Conservation (phyloP, 2,113 vertebrate genomes). For the Conger conger region DNA sequence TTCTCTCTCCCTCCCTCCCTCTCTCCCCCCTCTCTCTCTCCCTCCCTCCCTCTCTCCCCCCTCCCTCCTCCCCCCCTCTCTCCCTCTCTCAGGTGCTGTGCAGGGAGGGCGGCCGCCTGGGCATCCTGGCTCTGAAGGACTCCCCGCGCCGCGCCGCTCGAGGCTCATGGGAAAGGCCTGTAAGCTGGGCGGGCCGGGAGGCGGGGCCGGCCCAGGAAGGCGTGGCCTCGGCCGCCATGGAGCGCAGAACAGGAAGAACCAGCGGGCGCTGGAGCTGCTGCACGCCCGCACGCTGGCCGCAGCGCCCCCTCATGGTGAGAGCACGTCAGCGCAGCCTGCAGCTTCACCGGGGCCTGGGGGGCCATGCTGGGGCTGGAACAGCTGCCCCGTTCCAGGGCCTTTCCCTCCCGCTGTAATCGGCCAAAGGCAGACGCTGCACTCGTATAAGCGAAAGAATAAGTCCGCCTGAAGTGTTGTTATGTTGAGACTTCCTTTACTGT, state of each 20-base stretch:
- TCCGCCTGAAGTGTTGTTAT: too few species aligned
- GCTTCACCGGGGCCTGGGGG: too few species aligned
- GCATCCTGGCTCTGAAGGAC: conserved; percentile 74
- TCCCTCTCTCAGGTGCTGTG: conserved; percentile 77
- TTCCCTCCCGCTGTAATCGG: too few species aligned
- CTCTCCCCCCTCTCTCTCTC: too few species aligned
- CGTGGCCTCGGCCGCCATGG: conserved; percentile 59
- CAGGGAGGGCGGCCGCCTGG: conserved; percentile 83
- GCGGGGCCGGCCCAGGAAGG: conserved; percentile 94
- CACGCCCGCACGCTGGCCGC: conserved; percentile 86
- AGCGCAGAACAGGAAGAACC: conserved; percentile 89
- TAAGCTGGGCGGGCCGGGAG: conserved; percentile 89
- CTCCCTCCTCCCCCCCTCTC: conserved; percentile 24
- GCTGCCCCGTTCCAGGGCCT: too few species aligned
- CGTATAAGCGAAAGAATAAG: too few species aligned
- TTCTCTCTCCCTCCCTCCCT: too few species aligned
- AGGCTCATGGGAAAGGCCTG: conserved; percentile 86
- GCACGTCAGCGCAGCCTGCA: too few species aligned
- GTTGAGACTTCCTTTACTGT: too few species aligned
- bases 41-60: too few species aligned
- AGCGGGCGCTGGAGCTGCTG: conserved; percentile 86
- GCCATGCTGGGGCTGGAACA: too few species aligned
- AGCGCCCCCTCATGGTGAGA: conserved; percentile 87
- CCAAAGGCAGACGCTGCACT: too few species aligned
- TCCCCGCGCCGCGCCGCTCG: conserved; percentile 84